Percentiles rank a stretch among this genome's conserved stretches.
Conservation (phyloP, 2,888 invertebrate species). For the Macaria liturata region DNA sequence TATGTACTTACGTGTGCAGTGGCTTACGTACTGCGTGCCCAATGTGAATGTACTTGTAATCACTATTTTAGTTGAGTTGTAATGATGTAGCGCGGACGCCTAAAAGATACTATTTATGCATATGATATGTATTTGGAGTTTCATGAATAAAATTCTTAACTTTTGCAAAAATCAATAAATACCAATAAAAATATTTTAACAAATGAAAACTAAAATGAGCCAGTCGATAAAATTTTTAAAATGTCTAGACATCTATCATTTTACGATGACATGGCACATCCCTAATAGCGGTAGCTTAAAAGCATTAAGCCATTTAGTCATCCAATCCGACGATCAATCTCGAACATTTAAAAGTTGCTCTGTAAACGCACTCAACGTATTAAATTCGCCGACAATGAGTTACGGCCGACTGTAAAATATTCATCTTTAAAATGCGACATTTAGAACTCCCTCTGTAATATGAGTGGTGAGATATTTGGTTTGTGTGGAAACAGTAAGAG, state of each 20-base stretch:
- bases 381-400: constrained; percentile 73
- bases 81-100: too few species aligned
- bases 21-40: too few species aligned
- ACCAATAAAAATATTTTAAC: background rate
- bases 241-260: constrained; percentile 29
- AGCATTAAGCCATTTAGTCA: constrained; percentile 42
- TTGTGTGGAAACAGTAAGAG: constrained; percentile 6
- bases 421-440: constrained; percentile 72
- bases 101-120: too few species aligned
- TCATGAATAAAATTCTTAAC: too few species aligned
- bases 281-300: constrained; percentile 26
- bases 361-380: constrained; percentile 75
- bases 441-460: constrained; percentile 74
- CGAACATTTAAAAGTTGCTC: constrained; percentile 60
- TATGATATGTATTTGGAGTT: too few species aligned
- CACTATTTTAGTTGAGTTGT: too few species aligned
- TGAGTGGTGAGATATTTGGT: constrained; percentile 71
- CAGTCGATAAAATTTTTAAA: constrained; percentile 10
- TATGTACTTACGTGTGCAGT: too few species aligned
- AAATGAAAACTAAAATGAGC: background rate
- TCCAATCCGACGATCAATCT: constrained; percentile 53
- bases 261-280: constrained; percentile 24
- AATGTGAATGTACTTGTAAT: too few species aligned
- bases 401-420: constrained; percentile 64
- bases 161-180: too few species aligned